Conservation (phyloP, 2,888 invertebrate genomes). For the Tenthredo livida region DNA sequence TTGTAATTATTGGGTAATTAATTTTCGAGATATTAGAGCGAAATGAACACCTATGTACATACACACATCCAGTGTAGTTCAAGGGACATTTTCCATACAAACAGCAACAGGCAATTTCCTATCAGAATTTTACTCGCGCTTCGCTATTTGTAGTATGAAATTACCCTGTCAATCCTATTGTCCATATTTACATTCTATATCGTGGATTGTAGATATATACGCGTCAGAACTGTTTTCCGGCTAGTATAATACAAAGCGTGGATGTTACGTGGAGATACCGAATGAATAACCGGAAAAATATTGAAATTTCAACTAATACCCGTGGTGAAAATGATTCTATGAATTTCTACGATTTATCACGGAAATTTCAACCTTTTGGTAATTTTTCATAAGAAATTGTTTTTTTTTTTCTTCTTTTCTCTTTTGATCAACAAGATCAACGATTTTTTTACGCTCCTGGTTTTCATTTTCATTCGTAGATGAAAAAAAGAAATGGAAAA, state of each 20-base stretch:
- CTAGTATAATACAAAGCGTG: not conserved
- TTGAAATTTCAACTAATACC: not conserved
- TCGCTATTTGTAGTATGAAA: slow-evolving; percentile 23
- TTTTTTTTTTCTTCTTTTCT: no score
- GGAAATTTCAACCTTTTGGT: no score
- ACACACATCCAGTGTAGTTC: no score
- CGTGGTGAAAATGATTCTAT: no score
- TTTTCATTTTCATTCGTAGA: no score
- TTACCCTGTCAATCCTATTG: slow-evolving; percentile 20
- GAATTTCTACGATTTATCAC: no score
- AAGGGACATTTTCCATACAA: not conserved
- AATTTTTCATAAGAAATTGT: not conserved
- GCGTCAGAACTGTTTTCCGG: not conserved
- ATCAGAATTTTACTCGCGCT: not conserved
- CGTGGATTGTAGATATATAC: not conserved
- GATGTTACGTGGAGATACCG: not conserved
- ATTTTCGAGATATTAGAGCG: not conserved
- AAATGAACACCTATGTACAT: not conserved
- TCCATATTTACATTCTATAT: slow-evolving; percentile 21
- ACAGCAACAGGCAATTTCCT: slow-evolving; percentile 19
- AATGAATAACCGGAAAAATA: not conserved
- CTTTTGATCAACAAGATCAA: no score
- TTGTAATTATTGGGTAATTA: not conserved
- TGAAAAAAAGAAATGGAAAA: not conserved
- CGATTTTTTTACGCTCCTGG: no score